phyloP scores from a whole-genome alignment of 2,888 invertebrate species.

The Eristalinus aeneus region DNA sequence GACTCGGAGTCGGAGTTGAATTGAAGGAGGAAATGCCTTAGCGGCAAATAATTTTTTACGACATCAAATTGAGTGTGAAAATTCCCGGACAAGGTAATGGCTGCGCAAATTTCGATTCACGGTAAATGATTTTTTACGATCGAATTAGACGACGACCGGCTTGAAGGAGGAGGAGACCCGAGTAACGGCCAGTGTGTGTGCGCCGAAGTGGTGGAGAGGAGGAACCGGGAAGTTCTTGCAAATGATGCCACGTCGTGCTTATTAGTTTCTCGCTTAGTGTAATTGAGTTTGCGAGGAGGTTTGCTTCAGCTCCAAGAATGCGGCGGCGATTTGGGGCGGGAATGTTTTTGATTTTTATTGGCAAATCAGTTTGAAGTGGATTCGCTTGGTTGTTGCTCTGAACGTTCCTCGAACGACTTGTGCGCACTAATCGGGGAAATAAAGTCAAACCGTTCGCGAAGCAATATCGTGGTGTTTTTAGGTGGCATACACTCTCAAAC shows the following conservation, averaged over 20 bases:
- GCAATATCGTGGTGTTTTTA: no score
- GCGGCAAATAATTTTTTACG: conserved; percentile 61
- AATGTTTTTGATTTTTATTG: background rate
- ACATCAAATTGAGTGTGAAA: conserved; percentile 70
- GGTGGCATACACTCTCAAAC: no score
- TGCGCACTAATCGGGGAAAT: background rate
- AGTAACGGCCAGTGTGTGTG: background rate
- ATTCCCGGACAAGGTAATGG: conserved; percentile 67
- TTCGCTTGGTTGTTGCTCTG: background rate
- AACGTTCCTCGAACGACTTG: background rate
- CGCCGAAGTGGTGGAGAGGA: background rate
- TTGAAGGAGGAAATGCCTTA: conserved; percentile 42
- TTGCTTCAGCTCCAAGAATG: background rate
- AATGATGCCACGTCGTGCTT: conserved; percentile 60
- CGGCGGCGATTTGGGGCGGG: background rate
- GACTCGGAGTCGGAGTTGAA: background rate
- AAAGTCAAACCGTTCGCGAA: background rate
- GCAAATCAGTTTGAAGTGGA: background rate
- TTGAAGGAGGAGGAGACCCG: conserved; percentile 22
- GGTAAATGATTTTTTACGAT: conserved; percentile 70
- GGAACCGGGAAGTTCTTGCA: conserved; percentile 51
- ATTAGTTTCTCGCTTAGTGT: conserved; percentile 66
- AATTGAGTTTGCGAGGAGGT: conserved; percentile 60
- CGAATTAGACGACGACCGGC: conserved; percentile 55
- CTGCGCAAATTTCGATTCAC: conserved; percentile 66